These are phyloP conservation scores for Azorinus chamasolen DNA, from an alignment of 2,888 invertebrate species.

Conservation along the genomic window DNA sequence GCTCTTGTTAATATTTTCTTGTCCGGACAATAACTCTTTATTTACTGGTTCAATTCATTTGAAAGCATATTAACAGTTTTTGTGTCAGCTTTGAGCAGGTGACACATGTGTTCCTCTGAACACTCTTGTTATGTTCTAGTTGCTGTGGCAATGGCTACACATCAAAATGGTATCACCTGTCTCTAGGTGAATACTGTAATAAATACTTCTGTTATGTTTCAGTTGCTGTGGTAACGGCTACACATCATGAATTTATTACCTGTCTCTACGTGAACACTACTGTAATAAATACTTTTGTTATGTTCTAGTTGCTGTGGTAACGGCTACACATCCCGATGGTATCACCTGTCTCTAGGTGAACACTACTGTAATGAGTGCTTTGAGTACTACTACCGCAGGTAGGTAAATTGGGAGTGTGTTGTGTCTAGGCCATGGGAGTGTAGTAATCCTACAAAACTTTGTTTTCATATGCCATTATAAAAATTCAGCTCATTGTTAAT, in stretches of 20 bases:
- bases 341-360: slow-evolving; percentile 86
- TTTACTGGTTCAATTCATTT: too few relatives aligned
- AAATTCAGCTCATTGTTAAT: too few relatives aligned
- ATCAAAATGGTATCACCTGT: slow-evolving; percentile 86
- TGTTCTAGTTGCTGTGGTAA: slow-evolving; percentile 80
- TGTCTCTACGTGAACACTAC: slow-evolving; percentile 86
- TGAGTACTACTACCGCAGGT: slow-evolving; percentile 86
- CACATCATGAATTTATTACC: slow-evolving; percentile 86
- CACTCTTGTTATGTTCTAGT: slow-evolving; percentile 66
- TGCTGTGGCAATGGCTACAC: slow-evolving; percentile 85
- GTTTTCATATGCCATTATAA: too few relatives aligned
- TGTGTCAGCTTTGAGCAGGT: too few relatives aligned
- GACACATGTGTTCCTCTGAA: too few relatives aligned
- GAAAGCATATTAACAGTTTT: too few relatives aligned
- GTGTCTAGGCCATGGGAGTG: too few relatives aligned
- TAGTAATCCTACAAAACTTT: too few relatives aligned
- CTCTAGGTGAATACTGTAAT: slow-evolving; percentile 80
- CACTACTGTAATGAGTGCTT: slow-evolving; percentile 87
- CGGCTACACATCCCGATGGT: slow-evolving; percentile 86
- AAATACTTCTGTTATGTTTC: slow-evolving; percentile 17
- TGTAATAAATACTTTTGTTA: slow-evolving; percentile 78
- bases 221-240: slow-evolving; percentile 84
- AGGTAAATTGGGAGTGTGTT: slow-evolving; percentile 1
- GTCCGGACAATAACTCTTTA: too few relatives aligned
- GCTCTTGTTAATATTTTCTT: too few relatives aligned